Base-by-base conservation (phyloP, 2,888 invertebrate genomes). In the Nomada fabriciana region DNA sequence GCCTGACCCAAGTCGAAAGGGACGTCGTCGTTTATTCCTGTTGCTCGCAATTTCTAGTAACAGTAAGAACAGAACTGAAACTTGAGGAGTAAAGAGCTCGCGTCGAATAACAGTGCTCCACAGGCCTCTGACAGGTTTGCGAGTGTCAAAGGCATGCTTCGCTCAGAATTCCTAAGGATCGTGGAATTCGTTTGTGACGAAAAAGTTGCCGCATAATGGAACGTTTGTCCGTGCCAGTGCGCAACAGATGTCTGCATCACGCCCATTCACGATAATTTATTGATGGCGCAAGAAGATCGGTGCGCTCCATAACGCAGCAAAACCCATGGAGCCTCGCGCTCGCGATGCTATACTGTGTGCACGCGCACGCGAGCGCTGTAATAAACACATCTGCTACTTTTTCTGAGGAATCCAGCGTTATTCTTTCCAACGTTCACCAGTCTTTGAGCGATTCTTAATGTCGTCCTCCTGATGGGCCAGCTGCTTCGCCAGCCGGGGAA, bases 201-300 rank as follows among this genome's bases (percentile, higher is more conserved):
- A 59, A 78, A 29, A 74, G 1, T 43, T 9, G n/a, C 47, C 43
- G 29, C 20, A 29, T 47, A 25, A 61, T 42, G 61, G 64, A 42
- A 55, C 64, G 57, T 59, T 71, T 57, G 72, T 55, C 25, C 47
- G 76, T 11, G 76, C 47, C 36, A 25, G 20, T 55, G 63, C 7
- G 69, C 76, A 75, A 79, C 76, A 63, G 69, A 43, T 79, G 64
- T 53, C 67, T n/a, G 29, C 64, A 63, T 75, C 63, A 69, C 25
- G 75, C 75, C 75, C 76, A 75, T 79, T 79, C 55, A 23, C 69
- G 64, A 69, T 61, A 79, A 79, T 76, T 70, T 65, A 76, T 79
- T 64, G 59, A 42, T 43, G 57, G 0, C 47, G 63, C 63, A 59
- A 70, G 70, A 70, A 55, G 69, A 76, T 76, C 63, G 42, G 25